phyloP scores from a whole-genome alignment of 2,113 vertebrate genomes.

The Cyrtonyx montezumae region DNA sequence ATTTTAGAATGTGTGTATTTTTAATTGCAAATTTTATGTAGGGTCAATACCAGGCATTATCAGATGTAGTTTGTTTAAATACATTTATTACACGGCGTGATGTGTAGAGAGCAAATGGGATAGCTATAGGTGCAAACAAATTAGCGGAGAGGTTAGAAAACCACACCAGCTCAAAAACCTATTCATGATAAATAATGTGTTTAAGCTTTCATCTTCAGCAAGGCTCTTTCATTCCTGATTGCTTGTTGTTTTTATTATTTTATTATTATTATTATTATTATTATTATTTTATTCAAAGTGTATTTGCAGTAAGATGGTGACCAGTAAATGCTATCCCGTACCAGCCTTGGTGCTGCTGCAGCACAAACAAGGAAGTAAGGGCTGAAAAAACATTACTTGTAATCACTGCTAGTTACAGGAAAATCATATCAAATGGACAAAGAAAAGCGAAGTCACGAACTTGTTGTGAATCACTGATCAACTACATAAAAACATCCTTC shows the following conservation, averaged over 20 bases:
- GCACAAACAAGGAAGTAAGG: conserved; percentile 31
- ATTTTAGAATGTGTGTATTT: not conserved
- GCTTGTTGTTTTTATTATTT: not conserved
- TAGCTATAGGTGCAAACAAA: not conserved
- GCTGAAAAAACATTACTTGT: not conserved
- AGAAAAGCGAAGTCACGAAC: not conserved
- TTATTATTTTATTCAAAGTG: not conserved
- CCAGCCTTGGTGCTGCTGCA: not conserved
- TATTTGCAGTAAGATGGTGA: not conserved
- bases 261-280: too few relatives aligned
- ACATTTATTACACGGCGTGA: not conserved
- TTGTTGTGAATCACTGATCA: not conserved
- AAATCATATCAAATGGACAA: not conserved
- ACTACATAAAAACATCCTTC: not conserved
- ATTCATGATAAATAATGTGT: not conserved
- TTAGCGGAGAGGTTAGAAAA: not conserved
- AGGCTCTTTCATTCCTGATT: not conserved
- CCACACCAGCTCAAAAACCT: not conserved
- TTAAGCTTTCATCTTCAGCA: not conserved
- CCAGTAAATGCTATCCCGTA: not conserved
- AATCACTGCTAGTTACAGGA: not conserved
- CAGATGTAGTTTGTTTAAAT: not conserved
- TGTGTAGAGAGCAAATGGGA: not conserved
- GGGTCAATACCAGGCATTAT: not conserved
- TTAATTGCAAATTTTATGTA: not conserved